Evolutionary conservation across 2,888 invertebrate species (phyloP), one percentile per base, ranked within the genome.

Genomic region (Anoplius nigerrimus): DNA sequence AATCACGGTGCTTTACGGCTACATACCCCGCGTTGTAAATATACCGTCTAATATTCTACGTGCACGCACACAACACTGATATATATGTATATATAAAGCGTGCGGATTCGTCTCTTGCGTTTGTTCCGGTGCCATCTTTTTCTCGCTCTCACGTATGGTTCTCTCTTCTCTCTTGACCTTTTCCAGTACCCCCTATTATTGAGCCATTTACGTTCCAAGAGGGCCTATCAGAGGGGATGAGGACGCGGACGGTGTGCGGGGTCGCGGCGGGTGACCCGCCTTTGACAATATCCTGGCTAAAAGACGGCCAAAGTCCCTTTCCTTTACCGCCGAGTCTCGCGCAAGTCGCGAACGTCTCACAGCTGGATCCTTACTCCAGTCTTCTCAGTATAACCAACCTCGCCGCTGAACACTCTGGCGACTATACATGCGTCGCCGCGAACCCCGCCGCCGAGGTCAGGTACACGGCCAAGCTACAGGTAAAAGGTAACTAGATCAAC

Each of bases 121-220:
- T 48, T 83, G 85, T 87, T 84, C 86, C 87, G 82, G 84, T 87
- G 86, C 89, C 89, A 89, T 89, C 90, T 90, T 90, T 90, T 90
- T 90, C 89, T 91, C 88, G 90, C 88, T 89, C 91, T 91, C 90
- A 91, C 90, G 90, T 91, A 90, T 90, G 90, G 91, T 90, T 91
- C 90, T 89, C 87, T 89, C 89, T 88, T 88, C 87, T 89, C 87
- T 89, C 88, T 89, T 87, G 87, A 87, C 87, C 87, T 87, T 87
- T 91, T 91, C 89, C 93, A 94, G 94, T 94, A 92, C 94, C 94
- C 90, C 94, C 94, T 90, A 93, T 93, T 91, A 94, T 95, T 92
- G 94, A 94, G 92, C 94, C 94, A 90, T 94, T 95, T 92, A 92
- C 92, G 91, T 94, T 94, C 91, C 93, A 94, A 93, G 94, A 94